These are phyloP conservation scores for Saguinus midas DNA, from an alignment of 2,113 vertebrate species.

Conservation along the genomic window DNA sequence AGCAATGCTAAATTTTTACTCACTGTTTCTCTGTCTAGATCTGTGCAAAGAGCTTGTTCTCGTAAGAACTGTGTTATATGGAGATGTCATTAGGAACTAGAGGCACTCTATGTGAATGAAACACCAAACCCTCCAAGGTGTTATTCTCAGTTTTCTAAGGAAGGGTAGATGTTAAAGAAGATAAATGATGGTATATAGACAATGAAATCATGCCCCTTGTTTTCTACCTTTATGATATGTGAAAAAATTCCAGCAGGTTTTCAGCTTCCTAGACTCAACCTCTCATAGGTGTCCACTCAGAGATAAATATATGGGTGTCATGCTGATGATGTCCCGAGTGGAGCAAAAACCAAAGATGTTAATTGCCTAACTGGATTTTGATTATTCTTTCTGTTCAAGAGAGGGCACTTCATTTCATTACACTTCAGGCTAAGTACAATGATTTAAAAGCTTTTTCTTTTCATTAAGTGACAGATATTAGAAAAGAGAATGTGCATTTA, in stretches of 20 bases:
- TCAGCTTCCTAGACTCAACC: not conserved
- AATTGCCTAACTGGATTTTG: constrained; percentile 64
- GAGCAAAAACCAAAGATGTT: constrained; percentile 55
- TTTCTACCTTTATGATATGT: not conserved
- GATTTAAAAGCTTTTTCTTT: constrained; percentile 67
- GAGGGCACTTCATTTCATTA: constrained; percentile 61
- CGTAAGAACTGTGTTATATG: not conserved
- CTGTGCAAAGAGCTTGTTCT: not conserved
- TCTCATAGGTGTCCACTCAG: not conserved
- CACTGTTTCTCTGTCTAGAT: not conserved
- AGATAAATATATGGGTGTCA: constrained; percentile 24
- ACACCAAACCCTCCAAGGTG: not conserved
- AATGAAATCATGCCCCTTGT: not conserved
- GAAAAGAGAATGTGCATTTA: constrained; percentile 61
- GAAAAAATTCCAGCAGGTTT: not conserved
- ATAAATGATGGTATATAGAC: not conserved
- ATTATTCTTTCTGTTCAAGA: constrained; percentile 54
- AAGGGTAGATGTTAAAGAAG: not conserved
- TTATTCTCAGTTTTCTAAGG: not conserved
- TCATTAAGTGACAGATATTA: constrained; percentile 72
- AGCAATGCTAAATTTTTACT: not conserved
- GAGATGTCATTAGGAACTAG: not conserved
- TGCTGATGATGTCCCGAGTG: not conserved
- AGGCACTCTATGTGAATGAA: not conserved
- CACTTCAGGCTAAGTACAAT: constrained; percentile 65